These are phyloP conservation scores for Galeruca laticollis DNA, from an alignment of 2,888 invertebrate species.

Conservation along the genomic window DNA sequence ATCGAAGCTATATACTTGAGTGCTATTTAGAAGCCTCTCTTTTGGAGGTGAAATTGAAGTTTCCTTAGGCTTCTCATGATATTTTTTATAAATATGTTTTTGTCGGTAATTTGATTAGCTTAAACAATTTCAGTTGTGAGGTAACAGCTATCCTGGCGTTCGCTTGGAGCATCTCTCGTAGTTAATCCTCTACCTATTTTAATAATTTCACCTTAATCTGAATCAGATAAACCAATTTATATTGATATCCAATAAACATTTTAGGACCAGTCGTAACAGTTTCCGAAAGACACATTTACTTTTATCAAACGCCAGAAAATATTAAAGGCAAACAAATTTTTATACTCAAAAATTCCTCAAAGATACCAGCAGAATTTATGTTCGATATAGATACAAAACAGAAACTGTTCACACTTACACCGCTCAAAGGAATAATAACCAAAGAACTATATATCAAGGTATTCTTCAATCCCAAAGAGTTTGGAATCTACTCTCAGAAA, in stretches of 20 bases:
- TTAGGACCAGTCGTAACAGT: slow-evolving; percentile 45
- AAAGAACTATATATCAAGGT: slow-evolving; percentile 58
- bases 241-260: background rate
- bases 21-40: too few relatives aligned
- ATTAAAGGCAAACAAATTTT: slow-evolving; percentile 50
- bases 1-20: too few relatives aligned
- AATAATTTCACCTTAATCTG: too few relatives aligned
- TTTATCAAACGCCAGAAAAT: slow-evolving; percentile 39
- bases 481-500: slow-evolving; percentile 58
- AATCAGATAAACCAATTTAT: too few relatives aligned
- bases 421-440: slow-evolving; percentile 58
- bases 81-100: too few relatives aligned
- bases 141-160: too few relatives aligned
- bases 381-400: slow-evolving; percentile 60
- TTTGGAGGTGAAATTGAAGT: too few relatives aligned
- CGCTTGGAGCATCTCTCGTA: too few relatives aligned
- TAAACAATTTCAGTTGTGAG: too few relatives aligned
- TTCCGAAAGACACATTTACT: slow-evolving; percentile 46
- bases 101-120: too few relatives aligned
- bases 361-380: slow-evolving; percentile 58
- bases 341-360: slow-evolving; percentile 61
- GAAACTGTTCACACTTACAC: slow-evolving; percentile 60
- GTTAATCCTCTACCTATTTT: too few relatives aligned
- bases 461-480: slow-evolving; percentile 56
- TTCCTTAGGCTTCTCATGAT: too few relatives aligned